Percentiles rank a stretch among this genome's conserved stretches.
Conservation (phyloP, 2,888 invertebrate genomes). For the Chironomus riparius region DNA sequence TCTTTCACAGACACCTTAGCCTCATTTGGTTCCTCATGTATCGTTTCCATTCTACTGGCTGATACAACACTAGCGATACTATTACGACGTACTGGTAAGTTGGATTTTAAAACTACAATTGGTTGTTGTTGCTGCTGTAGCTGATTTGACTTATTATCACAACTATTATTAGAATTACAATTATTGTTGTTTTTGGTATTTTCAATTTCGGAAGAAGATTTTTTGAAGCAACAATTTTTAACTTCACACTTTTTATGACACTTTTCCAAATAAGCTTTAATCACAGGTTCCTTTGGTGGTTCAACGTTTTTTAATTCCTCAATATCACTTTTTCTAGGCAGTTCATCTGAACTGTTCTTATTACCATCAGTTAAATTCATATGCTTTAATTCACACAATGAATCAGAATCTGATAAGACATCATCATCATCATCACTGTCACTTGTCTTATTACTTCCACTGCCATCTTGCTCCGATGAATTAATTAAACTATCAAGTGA, state of each 20-base stretch:
- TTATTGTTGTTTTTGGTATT: conserved; percentile 27
- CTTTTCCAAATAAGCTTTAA: conserved; percentile 30
- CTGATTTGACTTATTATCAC: conserved; percentile 2
- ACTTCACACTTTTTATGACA: conserved; percentile 29
- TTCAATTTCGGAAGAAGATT: conserved; percentile 24
- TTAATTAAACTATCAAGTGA: conserved; percentile 61
- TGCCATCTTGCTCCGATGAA: conserved; percentile 51
- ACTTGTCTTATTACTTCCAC: conserved; percentile 37
- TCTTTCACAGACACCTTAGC: conserved; percentile 77
- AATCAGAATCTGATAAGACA: conserved; percentile 49
- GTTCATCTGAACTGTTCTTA: conserved; percentile 34
- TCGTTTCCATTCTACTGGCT: conserved; percentile 69
- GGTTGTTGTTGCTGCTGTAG: conserved; percentile 16
- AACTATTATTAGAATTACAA: conserved; percentile 32
- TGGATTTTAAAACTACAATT: conserved; percentile 5
- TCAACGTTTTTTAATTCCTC: conserved; percentile 37
- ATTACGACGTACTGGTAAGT: conserved; percentile 34
- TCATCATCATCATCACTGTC: conserved; percentile 46
- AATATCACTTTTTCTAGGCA: conserved; percentile 36
- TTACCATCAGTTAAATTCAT: conserved; percentile 35
- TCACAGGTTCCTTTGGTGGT: conserved; percentile 29
- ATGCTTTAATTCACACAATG: conserved; percentile 55
- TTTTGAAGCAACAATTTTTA: conserved; percentile 30
- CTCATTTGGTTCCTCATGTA: conserved; percentile 65
- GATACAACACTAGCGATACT: conserved; percentile 45